Conservation (phyloP, 2,113 vertebrate species). For the Poecilia latipinna region DNA sequence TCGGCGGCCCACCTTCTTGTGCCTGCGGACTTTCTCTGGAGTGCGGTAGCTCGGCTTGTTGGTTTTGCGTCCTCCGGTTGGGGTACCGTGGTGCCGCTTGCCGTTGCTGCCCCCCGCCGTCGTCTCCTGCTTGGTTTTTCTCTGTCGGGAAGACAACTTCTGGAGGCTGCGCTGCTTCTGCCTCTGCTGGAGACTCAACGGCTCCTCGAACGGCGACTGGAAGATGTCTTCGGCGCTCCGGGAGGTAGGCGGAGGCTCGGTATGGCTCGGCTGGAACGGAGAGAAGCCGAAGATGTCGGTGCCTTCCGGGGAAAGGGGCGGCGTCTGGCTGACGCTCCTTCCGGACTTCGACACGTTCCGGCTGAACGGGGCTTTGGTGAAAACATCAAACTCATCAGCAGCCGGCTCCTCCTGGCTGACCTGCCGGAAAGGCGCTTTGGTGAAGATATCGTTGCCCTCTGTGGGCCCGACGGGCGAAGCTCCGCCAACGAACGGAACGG, state of each 20-base stretch:
- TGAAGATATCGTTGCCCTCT: conserved; percentile 64
- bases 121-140: conserved; percentile 90
- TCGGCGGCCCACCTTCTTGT: conserved; percentile 88
- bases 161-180: conserved; percentile 92
- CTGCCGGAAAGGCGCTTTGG: conserved; percentile 70
- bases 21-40: conserved; percentile 88
- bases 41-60: conserved; percentile 90
- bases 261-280: conserved; percentile 86
- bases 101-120: conserved; percentile 79
- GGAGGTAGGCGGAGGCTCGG: conserved; percentile 42
- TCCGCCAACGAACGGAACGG: conserved; percentile 86
- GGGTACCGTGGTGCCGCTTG: conserved; percentile 93
- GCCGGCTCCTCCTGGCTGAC: conserved; percentile 67
- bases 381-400: conserved; percentile 91
- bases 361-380: conserved; percentile 94
- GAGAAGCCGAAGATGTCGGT: conserved; percentile 91
- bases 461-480: conserved; percentile 53
- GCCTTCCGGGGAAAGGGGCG: conserved; percentile 75
- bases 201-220: conserved; percentile 84
- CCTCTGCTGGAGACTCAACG: conserved; percentile 84
- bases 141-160: conserved; percentile 89
- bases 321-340: conserved; percentile 62
- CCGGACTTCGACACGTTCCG: conserved; percentile 82
- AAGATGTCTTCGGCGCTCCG: conserved; percentile 86
- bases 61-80: conserved; percentile 83